Evolutionary conservation across 1,140 invertebrate species (phyloP).

Genomic region (Temnothorax longispinosus): DNA sequence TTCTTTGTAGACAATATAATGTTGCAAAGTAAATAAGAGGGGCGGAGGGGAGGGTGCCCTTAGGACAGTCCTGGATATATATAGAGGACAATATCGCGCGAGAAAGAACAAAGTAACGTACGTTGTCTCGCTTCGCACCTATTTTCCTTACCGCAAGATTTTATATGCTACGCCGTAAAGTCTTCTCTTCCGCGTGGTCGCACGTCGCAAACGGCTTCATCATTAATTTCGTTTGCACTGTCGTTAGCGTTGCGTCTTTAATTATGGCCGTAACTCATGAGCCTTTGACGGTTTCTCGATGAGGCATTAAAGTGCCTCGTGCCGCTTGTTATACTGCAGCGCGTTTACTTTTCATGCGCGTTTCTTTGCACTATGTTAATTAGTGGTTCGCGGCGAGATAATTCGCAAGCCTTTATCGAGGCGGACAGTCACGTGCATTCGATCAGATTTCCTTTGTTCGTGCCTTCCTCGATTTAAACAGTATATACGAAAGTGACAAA

Average conservation of each 20-base stretch:
- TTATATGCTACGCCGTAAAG: constrained; percentile 4
- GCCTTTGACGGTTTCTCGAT: constrained; percentile 43
- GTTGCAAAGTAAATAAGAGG: not conserved
- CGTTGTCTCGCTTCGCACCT: constrained; percentile 26
- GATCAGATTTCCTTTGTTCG: constrained; percentile 12
- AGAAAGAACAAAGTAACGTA: constrained; percentile 38
- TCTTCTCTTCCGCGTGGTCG: not conserved
- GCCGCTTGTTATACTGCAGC: not conserved
- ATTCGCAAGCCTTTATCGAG: not conserved
- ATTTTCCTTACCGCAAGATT: constrained; percentile 31
- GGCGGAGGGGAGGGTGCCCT: not conserved
- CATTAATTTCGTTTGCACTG: constrained; percentile 48
- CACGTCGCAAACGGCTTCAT: not conserved
- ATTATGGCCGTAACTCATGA: constrained; percentile 37
- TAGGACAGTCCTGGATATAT: constrained; percentile 26
- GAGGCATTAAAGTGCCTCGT: constrained; percentile 28
- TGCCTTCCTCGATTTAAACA: not conserved
- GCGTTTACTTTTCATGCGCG: constrained; percentile 1
- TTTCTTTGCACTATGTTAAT: constrained; percentile 39
- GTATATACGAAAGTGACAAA: not conserved
- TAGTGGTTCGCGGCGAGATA: not conserved
- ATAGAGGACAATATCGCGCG: constrained; percentile 19
- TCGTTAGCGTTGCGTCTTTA: constrained; percentile 23
- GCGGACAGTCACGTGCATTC: constrained; percentile 9
- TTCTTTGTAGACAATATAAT: constrained; percentile 28